These are phyloP conservation scores for Anhinga rufa DNA, from an alignment of 2,113 vertebrate genomes.

Conservation along the genomic window DNA sequence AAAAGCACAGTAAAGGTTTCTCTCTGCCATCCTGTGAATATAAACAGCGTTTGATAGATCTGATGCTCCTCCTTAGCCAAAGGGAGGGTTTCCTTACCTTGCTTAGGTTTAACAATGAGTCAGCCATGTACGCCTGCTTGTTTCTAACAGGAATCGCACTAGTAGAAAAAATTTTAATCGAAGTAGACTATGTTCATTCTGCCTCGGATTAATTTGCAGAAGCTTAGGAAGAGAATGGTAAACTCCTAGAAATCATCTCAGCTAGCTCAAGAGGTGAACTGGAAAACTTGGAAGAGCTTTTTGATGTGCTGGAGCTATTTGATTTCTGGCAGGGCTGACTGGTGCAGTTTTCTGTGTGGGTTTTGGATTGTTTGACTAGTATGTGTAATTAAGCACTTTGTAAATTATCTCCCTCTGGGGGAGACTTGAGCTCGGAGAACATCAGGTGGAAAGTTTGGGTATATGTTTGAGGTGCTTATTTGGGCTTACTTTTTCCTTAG, in stretches of 20 bases:
- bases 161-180: neutral
- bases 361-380: neutral
- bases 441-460: neutral
- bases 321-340: neutral
- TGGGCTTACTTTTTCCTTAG: neutral
- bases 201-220: constrained; percentile 5
- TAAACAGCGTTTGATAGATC: neutral
- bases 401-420: neutral
- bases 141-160: neutral
- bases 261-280: neutral
- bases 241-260: neutral
- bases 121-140: neutral
- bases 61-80: neutral
- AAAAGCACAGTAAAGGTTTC: neutral
- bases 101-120: neutral
- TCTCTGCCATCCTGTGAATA: neutral
- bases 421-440: neutral
- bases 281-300: neutral
- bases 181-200: neutral
- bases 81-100: neutral
- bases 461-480: neutral
- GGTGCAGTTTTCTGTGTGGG: neutral
- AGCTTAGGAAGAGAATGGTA: neutral
- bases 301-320: neutral
- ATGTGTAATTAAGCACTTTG: neutral